A percentile compares a stretch with the other conserved stretches of the same genome.
phyloP scores from a whole-genome alignment of 2,888 invertebrate genomes.

The Tachina lurida region DNA sequence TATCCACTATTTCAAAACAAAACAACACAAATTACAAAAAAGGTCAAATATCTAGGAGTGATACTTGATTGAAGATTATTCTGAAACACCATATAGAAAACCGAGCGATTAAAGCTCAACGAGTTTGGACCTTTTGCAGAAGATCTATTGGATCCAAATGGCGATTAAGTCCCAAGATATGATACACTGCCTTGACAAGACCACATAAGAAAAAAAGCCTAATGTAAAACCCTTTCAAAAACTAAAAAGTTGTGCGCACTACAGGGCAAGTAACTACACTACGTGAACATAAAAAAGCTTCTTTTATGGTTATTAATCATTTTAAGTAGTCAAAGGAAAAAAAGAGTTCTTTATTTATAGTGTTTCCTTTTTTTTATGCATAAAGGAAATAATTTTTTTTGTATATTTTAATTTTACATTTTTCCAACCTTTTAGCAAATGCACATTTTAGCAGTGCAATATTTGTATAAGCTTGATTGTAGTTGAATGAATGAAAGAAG shows the following conservation, averaged over 20 bases:
- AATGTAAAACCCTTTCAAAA: too few species aligned
- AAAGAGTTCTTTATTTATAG: constrained; percentile 32
- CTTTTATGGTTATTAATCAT: constrained; percentile 64
- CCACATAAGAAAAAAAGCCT: too few species aligned
- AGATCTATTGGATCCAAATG: too few species aligned
- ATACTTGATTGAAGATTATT: too few species aligned
- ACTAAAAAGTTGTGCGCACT: background rate
- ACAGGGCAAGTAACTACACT: background rate
- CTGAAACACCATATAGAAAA: too few species aligned
- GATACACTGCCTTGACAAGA: too few species aligned
- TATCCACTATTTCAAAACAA: too few species aligned
- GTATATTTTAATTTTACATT: background rate
- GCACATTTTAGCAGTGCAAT: constrained; percentile 37
- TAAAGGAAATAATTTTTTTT: constrained; percentile 29
- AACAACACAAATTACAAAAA: too few species aligned
- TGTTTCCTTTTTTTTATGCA: background rate
- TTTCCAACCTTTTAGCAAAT: constrained; percentile 16
- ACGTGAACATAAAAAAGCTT: background rate
- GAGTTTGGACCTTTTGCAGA: too few species aligned
- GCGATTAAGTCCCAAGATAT: too few species aligned
- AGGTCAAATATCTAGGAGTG: too few species aligned
- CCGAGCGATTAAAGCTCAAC: too few species aligned
- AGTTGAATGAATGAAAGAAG: constrained; percentile 2
- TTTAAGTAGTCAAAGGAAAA: constrained; percentile 64
- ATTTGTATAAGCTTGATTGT: constrained; percentile 45